Evolutionary conservation across 2,113 vertebrate genomes (phyloP).

Genomic region (Hippocampus comes): DNA sequence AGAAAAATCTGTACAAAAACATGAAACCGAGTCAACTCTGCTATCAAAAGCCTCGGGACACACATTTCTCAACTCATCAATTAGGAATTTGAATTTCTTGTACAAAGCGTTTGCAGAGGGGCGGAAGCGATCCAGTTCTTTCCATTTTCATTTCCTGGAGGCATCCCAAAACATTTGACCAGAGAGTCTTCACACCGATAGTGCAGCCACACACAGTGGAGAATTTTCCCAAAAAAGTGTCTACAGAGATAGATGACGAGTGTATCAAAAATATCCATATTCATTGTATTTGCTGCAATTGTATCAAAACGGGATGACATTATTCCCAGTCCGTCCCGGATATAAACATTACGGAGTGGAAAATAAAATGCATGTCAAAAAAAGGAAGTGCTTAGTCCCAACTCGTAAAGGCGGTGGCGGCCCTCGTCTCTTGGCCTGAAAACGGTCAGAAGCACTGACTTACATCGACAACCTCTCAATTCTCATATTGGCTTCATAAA

Average conservation of each 20-base stretch:
- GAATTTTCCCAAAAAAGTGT: conserved; percentile 34
- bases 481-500: too few species aligned
- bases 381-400: not conserved
- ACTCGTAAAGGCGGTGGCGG: not conserved
- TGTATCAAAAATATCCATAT: conserved; percentile 62
- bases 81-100: not conserved
- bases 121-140: conserved; percentile 8
- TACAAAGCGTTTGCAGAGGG: too few species aligned
- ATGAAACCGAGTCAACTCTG: conserved; percentile 25
- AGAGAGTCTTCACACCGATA: conserved; percentile 25
- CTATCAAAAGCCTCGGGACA: conserved; percentile 20
- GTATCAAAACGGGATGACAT: conserved; percentile 30
- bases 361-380: conserved; percentile 11
- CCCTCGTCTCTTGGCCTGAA: not conserved
- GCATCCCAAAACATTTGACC: not conserved
- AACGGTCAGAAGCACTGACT: too few species aligned
- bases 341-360: conserved; percentile 19
- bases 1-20: conserved; percentile 81
- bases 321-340: conserved; percentile 22
- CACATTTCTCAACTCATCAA: conserved; percentile 2
- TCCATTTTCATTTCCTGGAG: conserved; percentile 13
- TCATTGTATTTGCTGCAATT: conserved; percentile 28
- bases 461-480: too few species aligned
- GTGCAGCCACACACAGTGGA: conserved; percentile 44
- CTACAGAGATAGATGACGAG: conserved; percentile 27